Conservation (phyloP, 2,888 invertebrate genomes). For the Pollenia angustigena region DNA sequence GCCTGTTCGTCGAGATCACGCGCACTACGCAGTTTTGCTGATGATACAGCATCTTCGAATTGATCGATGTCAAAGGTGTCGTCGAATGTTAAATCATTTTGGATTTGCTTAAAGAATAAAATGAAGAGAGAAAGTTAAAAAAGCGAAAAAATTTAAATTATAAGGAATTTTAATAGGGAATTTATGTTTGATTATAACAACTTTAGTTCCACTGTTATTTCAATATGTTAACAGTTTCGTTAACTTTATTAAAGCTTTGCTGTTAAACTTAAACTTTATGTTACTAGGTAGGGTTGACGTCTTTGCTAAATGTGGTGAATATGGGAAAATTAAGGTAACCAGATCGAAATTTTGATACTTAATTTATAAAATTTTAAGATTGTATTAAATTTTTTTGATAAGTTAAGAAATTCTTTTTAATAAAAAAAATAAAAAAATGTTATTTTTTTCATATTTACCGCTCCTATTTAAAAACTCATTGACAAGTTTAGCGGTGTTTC, state of each 20-base stretch:
- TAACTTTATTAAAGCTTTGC: neutral
- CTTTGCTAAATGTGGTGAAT: conserved; percentile 55
- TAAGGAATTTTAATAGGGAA: neutral
- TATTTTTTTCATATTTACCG: too few species aligned
- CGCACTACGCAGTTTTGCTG: conserved; percentile 74
- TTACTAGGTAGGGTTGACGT: neutral
- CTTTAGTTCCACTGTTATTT: neutral
- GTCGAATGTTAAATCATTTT: conserved; percentile 78
- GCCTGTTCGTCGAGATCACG: conserved; percentile 77
- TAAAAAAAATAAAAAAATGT: too few species aligned
- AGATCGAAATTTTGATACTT: neutral
- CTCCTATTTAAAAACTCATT: too few species aligned
- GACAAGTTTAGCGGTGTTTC: too few species aligned
- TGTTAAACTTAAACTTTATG: conserved; percentile 14
- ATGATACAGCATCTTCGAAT: conserved; percentile 67
- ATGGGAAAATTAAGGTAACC: neutral
- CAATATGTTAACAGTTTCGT: neutral
- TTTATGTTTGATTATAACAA: neutral
- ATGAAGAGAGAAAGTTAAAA: conserved; percentile 20
- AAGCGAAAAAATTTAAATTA: conserved; percentile 3
- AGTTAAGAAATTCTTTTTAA: too few species aligned
- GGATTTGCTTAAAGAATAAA: conserved; percentile 74
- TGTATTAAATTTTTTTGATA: too few species aligned
- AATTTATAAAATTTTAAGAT: neutral
- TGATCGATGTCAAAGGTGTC: conserved; percentile 77